A percentile compares a stretch with the other conserved stretches of the same genome.
Evolutionary conservation across 2,113 vertebrate species (phyloP).

Genomic region (Petroica traversi): DNA sequence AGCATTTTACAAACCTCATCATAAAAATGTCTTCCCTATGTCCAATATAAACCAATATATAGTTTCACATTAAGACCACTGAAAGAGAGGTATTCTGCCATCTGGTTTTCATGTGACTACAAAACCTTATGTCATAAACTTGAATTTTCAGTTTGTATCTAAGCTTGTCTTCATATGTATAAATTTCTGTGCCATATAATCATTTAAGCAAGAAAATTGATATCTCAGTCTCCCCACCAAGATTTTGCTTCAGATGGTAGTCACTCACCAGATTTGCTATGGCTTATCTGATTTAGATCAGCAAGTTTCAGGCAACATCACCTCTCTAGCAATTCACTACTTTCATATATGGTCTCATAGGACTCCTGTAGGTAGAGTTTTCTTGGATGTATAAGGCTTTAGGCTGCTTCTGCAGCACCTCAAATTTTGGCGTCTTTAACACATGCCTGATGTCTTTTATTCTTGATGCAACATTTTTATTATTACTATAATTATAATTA

Average conservation of each 20-base stretch:
- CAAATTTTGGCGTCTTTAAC: not conserved
- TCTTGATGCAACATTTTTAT: not conserved
- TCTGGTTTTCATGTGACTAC: not conserved
- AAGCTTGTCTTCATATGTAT: not conserved
- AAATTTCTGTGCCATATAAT: not conserved
- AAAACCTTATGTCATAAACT: not conserved
- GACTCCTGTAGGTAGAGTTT: not conserved
- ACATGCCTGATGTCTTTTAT: fast-evolving
- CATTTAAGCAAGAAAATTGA: not conserved
- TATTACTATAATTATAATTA: not conserved
- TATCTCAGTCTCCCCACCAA: not conserved
- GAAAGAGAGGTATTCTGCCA: not conserved
- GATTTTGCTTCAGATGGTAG: not conserved
- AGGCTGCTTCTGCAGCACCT: not conserved
- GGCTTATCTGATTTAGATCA: not conserved
- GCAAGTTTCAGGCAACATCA: not conserved
- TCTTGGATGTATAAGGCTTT: not conserved
- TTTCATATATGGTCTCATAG: not conserved
- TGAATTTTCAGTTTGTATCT: not conserved
- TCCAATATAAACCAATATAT: not conserved
- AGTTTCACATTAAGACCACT: not conserved
- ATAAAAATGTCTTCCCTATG: not conserved
- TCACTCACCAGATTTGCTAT: not conserved
- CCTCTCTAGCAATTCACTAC: not conserved
- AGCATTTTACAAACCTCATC: not conserved